These are phyloP conservation scores for Drosophila tropicalis DNA, from an alignment of 1,140 invertebrate species.

Conservation along the genomic window DNA sequence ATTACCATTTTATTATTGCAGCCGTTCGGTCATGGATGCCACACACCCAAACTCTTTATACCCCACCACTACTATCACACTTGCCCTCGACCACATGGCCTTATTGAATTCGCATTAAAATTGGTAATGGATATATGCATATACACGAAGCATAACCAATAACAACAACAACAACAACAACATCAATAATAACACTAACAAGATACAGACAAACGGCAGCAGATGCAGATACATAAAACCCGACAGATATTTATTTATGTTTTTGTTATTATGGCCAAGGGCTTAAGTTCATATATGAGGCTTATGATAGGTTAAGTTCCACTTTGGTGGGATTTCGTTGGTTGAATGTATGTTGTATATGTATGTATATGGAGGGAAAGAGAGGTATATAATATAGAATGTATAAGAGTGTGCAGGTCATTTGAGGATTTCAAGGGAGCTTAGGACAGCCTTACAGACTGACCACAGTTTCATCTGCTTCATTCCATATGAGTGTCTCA, in stretches of 20 bases:
- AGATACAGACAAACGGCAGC: neutral
- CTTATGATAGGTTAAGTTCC: conserved; percentile 61
- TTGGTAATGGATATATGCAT: conserved; percentile 77
- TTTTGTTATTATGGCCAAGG: conserved; percentile 37
- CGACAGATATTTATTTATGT: conserved; percentile 50
- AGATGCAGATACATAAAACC: conserved; percentile 52
- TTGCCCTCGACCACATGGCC: conserved; percentile 31
- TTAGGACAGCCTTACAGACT: neutral
- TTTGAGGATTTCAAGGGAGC: conserved; percentile 4
- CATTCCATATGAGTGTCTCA: neutral
- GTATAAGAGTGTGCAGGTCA: too few relatives aligned
- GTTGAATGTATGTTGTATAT: neutral
- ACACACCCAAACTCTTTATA: neutral
- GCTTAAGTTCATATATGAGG: conserved; percentile 46
- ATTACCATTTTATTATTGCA: conserved; percentile 81
- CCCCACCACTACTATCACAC: conserved; percentile 16
- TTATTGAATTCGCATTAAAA: conserved; percentile 80
- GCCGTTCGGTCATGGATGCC: conserved; percentile 31
- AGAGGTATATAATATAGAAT: too few relatives aligned
- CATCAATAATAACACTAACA: conserved; percentile 1
- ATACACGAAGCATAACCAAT: conserved; percentile 39
- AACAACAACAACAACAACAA: conserved; percentile 1
- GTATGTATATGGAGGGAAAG: neutral
- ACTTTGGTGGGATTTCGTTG: conserved; percentile 45
- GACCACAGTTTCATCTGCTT: conserved; percentile 2